Conservation (phyloP, 2,888 invertebrate species). For the Tachina fera region DNA sequence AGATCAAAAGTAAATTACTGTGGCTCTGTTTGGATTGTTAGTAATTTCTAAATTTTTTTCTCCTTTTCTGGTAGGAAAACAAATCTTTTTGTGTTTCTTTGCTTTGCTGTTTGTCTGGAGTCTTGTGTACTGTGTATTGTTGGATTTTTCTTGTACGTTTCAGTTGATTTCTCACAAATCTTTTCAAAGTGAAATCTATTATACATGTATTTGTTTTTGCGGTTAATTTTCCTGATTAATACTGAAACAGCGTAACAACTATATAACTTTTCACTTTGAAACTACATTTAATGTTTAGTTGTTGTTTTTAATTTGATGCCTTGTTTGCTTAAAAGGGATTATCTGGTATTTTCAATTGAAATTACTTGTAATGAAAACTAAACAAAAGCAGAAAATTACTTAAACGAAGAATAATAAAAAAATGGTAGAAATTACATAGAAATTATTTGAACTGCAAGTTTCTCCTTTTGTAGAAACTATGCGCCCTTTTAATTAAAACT, state of each 20-base stretch:
- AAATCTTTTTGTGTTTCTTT: neutral
- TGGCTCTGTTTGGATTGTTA: conserved; percentile 45
- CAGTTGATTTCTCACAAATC: conserved; percentile 54
- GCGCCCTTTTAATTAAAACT: conserved; percentile 41
- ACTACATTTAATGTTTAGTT: neutral
- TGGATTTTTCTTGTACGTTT: conserved; percentile 38
- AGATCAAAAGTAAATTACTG: conserved; percentile 64
- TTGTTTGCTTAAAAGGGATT: conserved; percentile 33
- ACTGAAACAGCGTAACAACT: neutral
- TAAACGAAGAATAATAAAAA: neutral
- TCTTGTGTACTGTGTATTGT: conserved; percentile 9
- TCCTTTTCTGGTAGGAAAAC: neutral
- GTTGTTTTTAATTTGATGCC: neutral
- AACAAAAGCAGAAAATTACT: neutral
- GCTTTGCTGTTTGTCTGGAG: neutral
- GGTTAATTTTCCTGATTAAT: conserved; percentile 22
- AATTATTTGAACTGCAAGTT: neutral
- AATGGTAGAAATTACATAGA: conserved; percentile 12
- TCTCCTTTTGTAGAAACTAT: neutral
- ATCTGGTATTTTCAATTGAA: conserved; percentile 56
- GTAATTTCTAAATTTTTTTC: conserved; percentile 36
- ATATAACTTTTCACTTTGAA: conserved; percentile 28
- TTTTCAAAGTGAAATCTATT: conserved; percentile 1
- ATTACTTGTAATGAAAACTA: conserved; percentile 32
- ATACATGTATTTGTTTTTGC: conserved; percentile 1